These are phyloP conservation scores for Lepidurus apus DNA, from an alignment of 1,140 invertebrate species.

Conservation along the genomic window DNA sequence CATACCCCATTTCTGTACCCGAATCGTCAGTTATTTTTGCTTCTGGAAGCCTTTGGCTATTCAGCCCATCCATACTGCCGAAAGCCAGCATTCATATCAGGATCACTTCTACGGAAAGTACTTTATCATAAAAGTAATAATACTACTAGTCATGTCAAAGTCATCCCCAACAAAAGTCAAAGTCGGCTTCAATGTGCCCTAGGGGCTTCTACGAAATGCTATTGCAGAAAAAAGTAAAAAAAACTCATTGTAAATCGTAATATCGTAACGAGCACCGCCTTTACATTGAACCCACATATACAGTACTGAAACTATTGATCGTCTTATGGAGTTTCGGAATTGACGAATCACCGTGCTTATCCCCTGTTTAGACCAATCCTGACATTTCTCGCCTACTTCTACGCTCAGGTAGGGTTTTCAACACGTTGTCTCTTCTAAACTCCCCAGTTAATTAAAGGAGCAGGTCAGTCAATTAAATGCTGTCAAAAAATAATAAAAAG, in stretches of 20 bases:
- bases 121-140: background rate
- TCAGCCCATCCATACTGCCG: background rate
- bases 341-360: no score
- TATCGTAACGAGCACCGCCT: background rate
- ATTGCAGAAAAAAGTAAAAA: background rate
- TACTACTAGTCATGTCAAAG: slow-evolving; percentile 2
- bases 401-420: no score
- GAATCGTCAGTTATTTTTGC: background rate
- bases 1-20: background rate
- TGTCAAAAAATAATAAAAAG: no score
- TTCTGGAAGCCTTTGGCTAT: background rate
- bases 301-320: no score
- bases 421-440: no score
- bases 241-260: background rate
- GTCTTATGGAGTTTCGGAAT: no score
- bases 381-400: no score
- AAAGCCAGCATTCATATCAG: background rate
- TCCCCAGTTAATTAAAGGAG: no score
- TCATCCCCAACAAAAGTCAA: background rate
- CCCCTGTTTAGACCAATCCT: no score
- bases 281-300: background rate
- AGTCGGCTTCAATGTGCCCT: background rate
- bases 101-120: background rate
- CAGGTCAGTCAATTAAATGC: no score
- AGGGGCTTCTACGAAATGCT: background rate